Conservation (phyloP, 2,888 invertebrate genomes). For the Ariolimax columbianus region DNA sequence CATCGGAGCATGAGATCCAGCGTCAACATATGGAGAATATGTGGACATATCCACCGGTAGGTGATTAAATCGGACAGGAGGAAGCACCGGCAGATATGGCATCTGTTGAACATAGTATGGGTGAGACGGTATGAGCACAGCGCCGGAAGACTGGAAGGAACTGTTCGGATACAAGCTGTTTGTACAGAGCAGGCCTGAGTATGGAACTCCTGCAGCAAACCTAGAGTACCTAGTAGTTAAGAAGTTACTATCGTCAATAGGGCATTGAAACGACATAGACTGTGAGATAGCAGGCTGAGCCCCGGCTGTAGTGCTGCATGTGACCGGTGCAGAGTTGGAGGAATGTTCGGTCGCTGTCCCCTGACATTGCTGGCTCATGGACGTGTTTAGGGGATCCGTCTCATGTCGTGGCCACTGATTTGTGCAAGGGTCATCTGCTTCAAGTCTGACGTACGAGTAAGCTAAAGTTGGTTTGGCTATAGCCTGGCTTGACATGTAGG, state of each 20-base stretch:
- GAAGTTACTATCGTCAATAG: not conserved
- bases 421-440: not conserved
- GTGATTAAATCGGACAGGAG: not conserved
- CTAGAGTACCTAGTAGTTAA: not conserved
- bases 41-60: not conserved
- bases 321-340: not conserved
- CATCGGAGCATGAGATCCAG: not conserved
- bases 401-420: not conserved
- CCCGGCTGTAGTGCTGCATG: not conserved
- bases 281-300: not conserved
- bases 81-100: slow-evolving; percentile 21
- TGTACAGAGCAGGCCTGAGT: not conserved
- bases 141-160: not conserved
- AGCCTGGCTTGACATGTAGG: not conserved
- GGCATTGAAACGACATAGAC: not conserved
- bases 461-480: not conserved
- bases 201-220: not conserved
- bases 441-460: not conserved
- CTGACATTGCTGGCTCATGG: not conserved
- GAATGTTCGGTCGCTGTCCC: not conserved
- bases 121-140: slow-evolving; percentile 11
- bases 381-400: not conserved
- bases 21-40: not conserved
- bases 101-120: slow-evolving; percentile 30
- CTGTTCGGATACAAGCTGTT: not conserved